Conservation (phyloP, 92 coral and sea anemone genomes). For the Parazoanthus atlanticus region DNA sequence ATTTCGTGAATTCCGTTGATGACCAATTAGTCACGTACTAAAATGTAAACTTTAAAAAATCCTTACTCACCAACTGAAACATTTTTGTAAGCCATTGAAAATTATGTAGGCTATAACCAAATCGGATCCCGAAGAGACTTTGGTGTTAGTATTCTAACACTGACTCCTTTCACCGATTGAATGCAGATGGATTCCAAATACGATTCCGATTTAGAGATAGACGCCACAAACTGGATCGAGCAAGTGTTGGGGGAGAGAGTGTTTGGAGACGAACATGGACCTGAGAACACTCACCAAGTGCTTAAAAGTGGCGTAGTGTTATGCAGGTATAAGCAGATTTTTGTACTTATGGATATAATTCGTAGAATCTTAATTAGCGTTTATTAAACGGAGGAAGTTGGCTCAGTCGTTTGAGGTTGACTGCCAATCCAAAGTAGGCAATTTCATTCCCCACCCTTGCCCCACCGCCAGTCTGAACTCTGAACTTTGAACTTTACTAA, state of each 20-base stretch:
- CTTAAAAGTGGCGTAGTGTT: slow-evolving; percentile 75
- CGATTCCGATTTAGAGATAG: slow-evolving; percentile 63
- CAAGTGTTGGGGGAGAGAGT: slow-evolving; percentile 76
- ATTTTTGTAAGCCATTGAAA: too few species aligned
- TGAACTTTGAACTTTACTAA: too few species aligned
- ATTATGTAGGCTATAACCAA: too few species aligned
- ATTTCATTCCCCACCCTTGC: too few species aligned
- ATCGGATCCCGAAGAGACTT: background rate
- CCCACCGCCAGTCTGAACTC: too few species aligned
- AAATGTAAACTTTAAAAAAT: too few species aligned
- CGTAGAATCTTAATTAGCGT: background rate
- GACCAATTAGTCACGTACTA: too few species aligned
- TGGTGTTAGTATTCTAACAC: background rate
- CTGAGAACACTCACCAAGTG: slow-evolving; percentile 62
- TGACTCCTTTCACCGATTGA: background rate
- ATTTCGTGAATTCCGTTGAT: too few species aligned
- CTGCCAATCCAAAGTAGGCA: too few species aligned
- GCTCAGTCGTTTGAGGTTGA: background rate
- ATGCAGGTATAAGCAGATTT: slow-evolving; percentile 55
- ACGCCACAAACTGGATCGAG: slow-evolving; percentile 84
- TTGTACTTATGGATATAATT: background rate
- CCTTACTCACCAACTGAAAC: too few species aligned
- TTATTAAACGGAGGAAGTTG: background rate
- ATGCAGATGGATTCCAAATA: slow-evolving; percentile 74
- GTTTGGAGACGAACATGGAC: slow-evolving; percentile 61